Conservation (phyloP, 2,113 vertebrate genomes). For the Mustela nigripes region DNA sequence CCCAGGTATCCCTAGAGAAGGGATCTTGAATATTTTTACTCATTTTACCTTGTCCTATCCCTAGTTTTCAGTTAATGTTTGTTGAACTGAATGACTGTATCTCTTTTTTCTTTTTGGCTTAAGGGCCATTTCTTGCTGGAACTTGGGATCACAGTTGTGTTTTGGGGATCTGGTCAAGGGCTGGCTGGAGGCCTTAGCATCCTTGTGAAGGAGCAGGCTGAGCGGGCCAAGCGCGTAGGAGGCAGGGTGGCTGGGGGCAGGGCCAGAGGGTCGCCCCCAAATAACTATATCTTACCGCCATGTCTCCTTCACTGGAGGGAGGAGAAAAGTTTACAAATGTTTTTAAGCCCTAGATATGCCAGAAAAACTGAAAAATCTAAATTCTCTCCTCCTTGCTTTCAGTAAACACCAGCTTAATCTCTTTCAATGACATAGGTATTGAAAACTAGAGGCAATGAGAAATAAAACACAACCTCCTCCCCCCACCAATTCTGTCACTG, state of each 20-base stretch:
- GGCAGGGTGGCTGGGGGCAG: constrained; percentile 7
- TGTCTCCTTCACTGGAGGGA: not conserved
- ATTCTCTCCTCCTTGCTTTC: constrained; percentile 22
- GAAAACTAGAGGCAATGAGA: constrained; percentile 32
- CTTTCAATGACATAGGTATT: constrained; percentile 4
- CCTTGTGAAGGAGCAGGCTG: constrained; percentile 70
- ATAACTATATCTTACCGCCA: not conserved
- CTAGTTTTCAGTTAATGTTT: not conserved
- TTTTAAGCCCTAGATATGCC: not conserved
- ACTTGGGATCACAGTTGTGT: constrained; percentile 58
- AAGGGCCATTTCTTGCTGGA: constrained; percentile 53
- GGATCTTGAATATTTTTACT: not conserved
- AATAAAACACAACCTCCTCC: not conserved
- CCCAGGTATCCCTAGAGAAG: not conserved
- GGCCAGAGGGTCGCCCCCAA: constrained; percentile 60
- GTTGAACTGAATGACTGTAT: not conserved
- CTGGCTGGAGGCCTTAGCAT: constrained; percentile 58
- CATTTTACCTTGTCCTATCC: not conserved
- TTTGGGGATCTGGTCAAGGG: constrained; percentile 77
- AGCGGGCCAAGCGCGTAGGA: constrained; percentile 27
- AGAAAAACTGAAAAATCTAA: not conserved
- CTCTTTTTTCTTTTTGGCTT: constrained; percentile 58
- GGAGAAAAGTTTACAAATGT: not conserved
- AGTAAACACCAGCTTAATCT: not conserved
- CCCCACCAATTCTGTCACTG: not conserved